Base-by-base conservation (phyloP, 2,113 vertebrate genomes). In the Indicator maculatus region DNA sequence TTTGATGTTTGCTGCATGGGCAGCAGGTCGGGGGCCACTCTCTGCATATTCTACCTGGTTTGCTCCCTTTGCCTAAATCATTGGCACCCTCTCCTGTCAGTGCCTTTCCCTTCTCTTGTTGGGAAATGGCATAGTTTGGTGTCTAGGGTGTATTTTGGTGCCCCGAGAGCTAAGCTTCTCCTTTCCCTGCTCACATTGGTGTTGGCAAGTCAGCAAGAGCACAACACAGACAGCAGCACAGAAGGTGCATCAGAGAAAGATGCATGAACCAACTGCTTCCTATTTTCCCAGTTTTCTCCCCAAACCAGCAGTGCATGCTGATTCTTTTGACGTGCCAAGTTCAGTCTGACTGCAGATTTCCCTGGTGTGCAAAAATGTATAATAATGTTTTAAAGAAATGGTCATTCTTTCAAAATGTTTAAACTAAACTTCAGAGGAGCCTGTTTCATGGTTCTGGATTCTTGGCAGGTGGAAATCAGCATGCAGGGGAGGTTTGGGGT, bases 21-120 rank as follows among this genome's bases (percentile, higher is more conserved):
- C 71, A 21, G 52, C 0, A 7, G 23, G 20, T 30, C 7, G 3
- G 26, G 33, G 75, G n/a, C 19, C 69, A 0, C 38, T 20, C 1
- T 4, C 41, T 12, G 39, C 41, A 2, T 5, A 3, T 21, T 19
- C 41, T 20, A 39, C 63, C 53, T 11, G 11, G 14, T 44, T 64
- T 5, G 0, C 3, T 14, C 14, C 31, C 8, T 0, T 61, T 89
- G 23, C 77, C 83, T 90, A 86, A 86, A 84, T 55, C 83, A 0
- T 80, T 18, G 94, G 94, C 93, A 95, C 93, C 95, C 89, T 81
- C 94, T 96, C 94, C 94, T 52, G 94, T 92, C 93, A 23, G 66
- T 10, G 82, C 60, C 70, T 66, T 23, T 75, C 73, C 66, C 60
- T 70, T 52, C 74, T 58, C 78, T 21, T 16, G 39, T 33, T 27